Conservation (phyloP, 1,140 invertebrate species). For the Oscheius sp. region DNA sequence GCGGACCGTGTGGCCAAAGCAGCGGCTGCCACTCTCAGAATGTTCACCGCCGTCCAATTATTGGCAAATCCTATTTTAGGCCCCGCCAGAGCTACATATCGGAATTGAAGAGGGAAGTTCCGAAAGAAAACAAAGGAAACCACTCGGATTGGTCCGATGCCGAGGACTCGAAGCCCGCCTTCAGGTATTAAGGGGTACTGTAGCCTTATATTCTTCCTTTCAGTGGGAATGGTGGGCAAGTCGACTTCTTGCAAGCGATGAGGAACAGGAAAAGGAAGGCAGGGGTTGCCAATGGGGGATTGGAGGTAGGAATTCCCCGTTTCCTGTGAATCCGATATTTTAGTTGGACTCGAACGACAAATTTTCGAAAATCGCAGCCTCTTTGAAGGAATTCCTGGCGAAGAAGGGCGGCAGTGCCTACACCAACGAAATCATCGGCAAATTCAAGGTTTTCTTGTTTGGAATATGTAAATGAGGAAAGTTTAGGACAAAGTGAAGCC, state of each 20-base stretch:
- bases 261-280: slow-evolving; percentile 30
- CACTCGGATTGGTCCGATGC: slow-evolving; percentile 31
- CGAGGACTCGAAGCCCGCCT: slow-evolving; percentile 22
- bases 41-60: neutral
- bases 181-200: no score
- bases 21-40: slow-evolving; percentile 43
- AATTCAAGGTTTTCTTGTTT: slow-evolving; percentile 46
- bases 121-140: slow-evolving; percentile 33
- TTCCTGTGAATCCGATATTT: no score
- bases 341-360: slow-evolving; percentile 35
- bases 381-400: slow-evolving; percentile 48
- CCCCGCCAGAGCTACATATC: neutral
- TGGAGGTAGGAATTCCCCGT: no score
- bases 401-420: slow-evolving; percentile 36
- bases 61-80: no score
- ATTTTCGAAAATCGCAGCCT: slow-evolving; percentile 51
- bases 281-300: no score
- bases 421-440: slow-evolving; percentile 47
- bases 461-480: neutral
- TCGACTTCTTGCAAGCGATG: slow-evolving; percentile 31
- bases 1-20: slow-evolving; percentile 53
- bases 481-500: slow-evolving; percentile 3
- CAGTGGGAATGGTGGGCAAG: no score
- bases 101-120: slow-evolving; percentile 33
- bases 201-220: no score